phyloP scores from a whole-genome alignment of 2,797 vertebrate genomes.

The Siniperca undulata region DNA sequence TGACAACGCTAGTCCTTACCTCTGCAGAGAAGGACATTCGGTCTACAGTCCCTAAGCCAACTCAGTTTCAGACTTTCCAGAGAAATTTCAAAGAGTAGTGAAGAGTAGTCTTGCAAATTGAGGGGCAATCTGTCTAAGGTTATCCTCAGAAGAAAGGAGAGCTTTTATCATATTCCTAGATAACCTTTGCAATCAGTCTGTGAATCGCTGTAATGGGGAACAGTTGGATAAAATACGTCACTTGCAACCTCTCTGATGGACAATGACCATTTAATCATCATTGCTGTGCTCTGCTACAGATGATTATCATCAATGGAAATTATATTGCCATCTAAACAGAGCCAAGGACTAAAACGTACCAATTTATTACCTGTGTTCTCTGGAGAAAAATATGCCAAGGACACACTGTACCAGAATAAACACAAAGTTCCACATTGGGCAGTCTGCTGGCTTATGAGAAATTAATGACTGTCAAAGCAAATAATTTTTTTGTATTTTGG shows the following conservation, averaged over 20 bases:
- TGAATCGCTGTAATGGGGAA: constrained; percentile 48
- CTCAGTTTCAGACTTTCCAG: constrained; percentile 28
- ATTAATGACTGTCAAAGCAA: constrained; percentile 25
- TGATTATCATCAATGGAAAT: constrained; percentile 73
- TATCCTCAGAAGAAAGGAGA: constrained; percentile 39
- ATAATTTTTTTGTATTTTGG: neutral
- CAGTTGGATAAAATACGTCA: constrained; percentile 63
- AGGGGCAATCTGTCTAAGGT: constrained; percentile 55
- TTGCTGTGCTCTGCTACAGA: constrained; percentile 53
- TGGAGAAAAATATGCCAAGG: constrained; percentile 48
- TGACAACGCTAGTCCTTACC: constrained; percentile 48
- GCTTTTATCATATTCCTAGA: constrained; percentile 53
- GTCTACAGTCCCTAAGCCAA: constrained; percentile 20
- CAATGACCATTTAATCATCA: constrained; percentile 79
- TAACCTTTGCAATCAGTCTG: constrained; percentile 71
- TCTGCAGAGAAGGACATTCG: constrained; percentile 37
- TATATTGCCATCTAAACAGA: constrained; percentile 51
- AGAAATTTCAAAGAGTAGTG: constrained; percentile 22
- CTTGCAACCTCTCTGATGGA: constrained; percentile 59
- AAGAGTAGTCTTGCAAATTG: constrained; percentile 13
- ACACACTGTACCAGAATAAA: constrained; percentile 29
- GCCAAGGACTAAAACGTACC: constrained; percentile 46
- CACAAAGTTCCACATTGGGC: constrained; percentile 10
- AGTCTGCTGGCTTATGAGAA: constrained; percentile 34
- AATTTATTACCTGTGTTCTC: constrained; percentile 50